These are phyloP conservation scores for Ceratosolen solmsi DNA, from an alignment of 1,140 invertebrate genomes.

Conservation along the genomic window DNA sequence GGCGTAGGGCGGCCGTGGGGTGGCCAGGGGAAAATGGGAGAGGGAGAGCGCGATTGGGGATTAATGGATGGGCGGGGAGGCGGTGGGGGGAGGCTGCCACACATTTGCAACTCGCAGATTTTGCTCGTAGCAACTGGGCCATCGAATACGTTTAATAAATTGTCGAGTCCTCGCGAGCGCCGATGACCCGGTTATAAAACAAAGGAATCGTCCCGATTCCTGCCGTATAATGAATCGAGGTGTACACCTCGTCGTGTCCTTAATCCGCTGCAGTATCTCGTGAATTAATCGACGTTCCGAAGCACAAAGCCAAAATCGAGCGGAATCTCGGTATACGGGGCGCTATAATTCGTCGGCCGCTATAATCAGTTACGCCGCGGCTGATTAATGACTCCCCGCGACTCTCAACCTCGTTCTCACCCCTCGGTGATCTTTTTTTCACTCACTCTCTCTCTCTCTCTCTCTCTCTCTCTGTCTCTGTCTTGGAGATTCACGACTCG, in stretches of 20 bases:
- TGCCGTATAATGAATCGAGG: background rate
- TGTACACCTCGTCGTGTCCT: background rate
- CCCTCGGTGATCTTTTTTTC: background rate
- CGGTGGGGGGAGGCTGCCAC: background rate
- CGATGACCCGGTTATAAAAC: conserved; percentile 14
- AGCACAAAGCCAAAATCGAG: conserved; percentile 28
- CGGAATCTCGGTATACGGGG: background rate
- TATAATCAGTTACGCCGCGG: conserved; percentile 26
- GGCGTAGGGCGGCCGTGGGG: too few species aligned
- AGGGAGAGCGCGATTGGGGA: too few species aligned
- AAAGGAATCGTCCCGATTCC: background rate
- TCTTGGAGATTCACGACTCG: conserved; percentile 7
- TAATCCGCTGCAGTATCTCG: conserved; percentile 23
- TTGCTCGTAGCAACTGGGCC: background rate
- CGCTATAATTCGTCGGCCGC: background rate
- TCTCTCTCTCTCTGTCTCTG: background rate
- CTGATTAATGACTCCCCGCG: conserved; percentile 29
- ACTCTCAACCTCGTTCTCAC: background rate
- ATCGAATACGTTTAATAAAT: background rate
- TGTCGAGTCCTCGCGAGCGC: background rate
- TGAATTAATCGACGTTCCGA: conserved; percentile 29
- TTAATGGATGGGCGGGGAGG: too few species aligned
- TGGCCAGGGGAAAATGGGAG: too few species aligned
- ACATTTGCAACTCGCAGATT: background rate
- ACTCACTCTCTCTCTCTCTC: background rate